A percentile compares a stretch with the other conserved stretches of the same genome.
Conservation (phyloP, 2,888 invertebrate genomes). For the Scaptomyza flava region DNA sequence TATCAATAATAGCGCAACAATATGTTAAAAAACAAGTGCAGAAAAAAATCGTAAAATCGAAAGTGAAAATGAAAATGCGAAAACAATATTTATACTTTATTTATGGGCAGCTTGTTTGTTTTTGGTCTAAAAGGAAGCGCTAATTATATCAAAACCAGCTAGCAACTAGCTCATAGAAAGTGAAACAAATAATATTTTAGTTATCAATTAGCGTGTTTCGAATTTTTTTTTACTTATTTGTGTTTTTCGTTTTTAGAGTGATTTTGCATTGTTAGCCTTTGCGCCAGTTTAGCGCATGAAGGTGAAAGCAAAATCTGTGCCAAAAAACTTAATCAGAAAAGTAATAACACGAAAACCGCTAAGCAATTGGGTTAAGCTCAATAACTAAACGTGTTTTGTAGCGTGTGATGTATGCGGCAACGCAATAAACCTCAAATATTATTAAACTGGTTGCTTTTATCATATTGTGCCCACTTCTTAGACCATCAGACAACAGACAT, state of each 20-base stretch:
- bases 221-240: conserved; percentile 2
- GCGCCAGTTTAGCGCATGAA: conserved; percentile 29
- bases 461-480: conserved; percentile 12
- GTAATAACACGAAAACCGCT: conserved; percentile 29
- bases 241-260: conserved; percentile 4
- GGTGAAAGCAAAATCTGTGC: conserved; percentile 69
- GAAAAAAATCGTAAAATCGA: conserved; percentile 31
- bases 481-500: conserved; percentile 14
- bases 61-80: conserved; percentile 49
- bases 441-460: conserved; percentile 60
- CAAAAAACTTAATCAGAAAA: conserved; percentile 52
- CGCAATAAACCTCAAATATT: conserved; percentile 41
- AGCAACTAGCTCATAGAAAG: conserved; percentile 54
- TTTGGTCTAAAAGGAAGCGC: conserved; percentile 67
- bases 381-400: conserved; percentile 67
- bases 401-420: conserved; percentile 62
- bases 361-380: conserved; percentile 71
- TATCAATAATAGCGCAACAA: conserved; percentile 55
- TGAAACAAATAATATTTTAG: conserved; percentile 52
- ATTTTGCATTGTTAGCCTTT: conserved; percentile 10
- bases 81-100: conserved; percentile 28
- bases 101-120: conserved; percentile 41
- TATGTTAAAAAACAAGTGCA: conserved; percentile 44
- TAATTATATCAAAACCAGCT: conserved; percentile 60
- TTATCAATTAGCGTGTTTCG: conserved; percentile 51